phyloP scores from a whole-genome alignment of 2,888 invertebrate species.

The Ichneumoninae sp. region DNA sequence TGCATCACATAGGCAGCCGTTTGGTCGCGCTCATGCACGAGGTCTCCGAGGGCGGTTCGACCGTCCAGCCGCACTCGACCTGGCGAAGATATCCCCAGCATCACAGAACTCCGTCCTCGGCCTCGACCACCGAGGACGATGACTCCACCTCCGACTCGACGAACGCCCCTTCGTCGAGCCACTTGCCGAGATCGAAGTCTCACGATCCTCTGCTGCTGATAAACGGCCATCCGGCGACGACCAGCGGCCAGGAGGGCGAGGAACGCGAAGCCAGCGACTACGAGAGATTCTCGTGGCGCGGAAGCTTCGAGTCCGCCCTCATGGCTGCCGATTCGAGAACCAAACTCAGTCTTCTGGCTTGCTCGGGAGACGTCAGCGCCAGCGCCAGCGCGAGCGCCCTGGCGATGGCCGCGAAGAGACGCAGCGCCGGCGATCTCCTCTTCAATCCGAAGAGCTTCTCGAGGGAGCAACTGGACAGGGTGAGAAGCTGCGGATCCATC shows the following conservation, averaged over 20 bases:
- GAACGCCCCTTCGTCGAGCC: slow-evolving; percentile 84
- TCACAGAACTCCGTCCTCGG: slow-evolving; percentile 86
- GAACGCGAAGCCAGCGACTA: slow-evolving; percentile 92
- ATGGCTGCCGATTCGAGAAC: slow-evolving; percentile 94
- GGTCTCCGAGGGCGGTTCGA: slow-evolving; percentile 90
- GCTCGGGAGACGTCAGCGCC: slow-evolving; percentile 85
- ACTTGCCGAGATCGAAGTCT: slow-evolving; percentile 91
- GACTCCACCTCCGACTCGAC: slow-evolving; percentile 89
- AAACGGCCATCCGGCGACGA: slow-evolving; percentile 78
- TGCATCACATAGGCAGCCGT: slow-evolving; percentile 95
- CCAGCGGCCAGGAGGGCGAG: slow-evolving; percentile 79
- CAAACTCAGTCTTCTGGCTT: slow-evolving; percentile 88
- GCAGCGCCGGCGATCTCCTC: slow-evolving; percentile 93
- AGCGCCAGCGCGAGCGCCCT: slow-evolving; percentile 87
- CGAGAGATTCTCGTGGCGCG: slow-evolving; percentile 96
- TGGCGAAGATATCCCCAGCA: slow-evolving; percentile 88
- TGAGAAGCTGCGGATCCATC: slow-evolving; percentile 93
- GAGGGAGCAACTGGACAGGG: slow-evolving; percentile 90
- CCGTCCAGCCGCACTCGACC: slow-evolving; percentile 83
- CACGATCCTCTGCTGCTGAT: slow-evolving; percentile 89
- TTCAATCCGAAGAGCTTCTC: slow-evolving; percentile 93
- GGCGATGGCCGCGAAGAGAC: slow-evolving; percentile 90
- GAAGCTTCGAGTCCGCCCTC: slow-evolving; percentile 96
- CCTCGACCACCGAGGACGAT: slow-evolving; percentile 89
- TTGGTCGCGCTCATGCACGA: slow-evolving; percentile 96